Percentiles rank a stretch among this genome's conserved stretches.
phyloP scores from a whole-genome alignment of 2,797 vertebrate genomes.

The Myotis findleyi region DNA sequence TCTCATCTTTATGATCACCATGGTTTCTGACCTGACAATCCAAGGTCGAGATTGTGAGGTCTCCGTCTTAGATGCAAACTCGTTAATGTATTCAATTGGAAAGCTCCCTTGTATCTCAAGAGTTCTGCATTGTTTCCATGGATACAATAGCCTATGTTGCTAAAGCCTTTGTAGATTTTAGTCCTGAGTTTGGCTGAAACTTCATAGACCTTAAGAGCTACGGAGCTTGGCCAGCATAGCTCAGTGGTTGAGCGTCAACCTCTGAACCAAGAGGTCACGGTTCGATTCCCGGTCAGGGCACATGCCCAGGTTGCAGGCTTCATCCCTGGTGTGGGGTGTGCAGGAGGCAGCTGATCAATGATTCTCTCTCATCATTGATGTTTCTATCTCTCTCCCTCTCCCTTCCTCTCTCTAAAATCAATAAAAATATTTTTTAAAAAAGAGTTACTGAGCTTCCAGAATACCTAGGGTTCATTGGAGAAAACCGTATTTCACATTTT shows the following conservation, averaged over 20 bases:
- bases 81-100: conserved; percentile 66
- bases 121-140: conserved; percentile 76
- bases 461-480: conserved; percentile 27
- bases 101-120: conserved; percentile 52
- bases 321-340: too few species aligned
- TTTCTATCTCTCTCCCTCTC: too few species aligned
- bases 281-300: too few species aligned
- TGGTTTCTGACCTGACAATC: conserved; percentile 23
- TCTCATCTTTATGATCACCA: conserved; percentile 43
- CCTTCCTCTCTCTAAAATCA: too few species aligned
- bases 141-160: conserved; percentile 64
- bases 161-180: conserved; percentile 69
- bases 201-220: conserved; percentile 35
- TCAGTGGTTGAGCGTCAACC: too few species aligned
- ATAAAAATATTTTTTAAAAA: not conserved
- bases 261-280: too few species aligned
- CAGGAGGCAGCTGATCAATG: too few species aligned
- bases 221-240: conserved; percentile 1
- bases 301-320: too few species aligned
- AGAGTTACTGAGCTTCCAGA: conserved; percentile 32
- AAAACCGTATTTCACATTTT: conserved; percentile 62
- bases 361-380: too few species aligned
- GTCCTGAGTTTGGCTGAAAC: conserved; percentile 68
- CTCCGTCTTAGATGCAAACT: conserved; percentile 36
- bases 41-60: not conserved